Base-by-base conservation (phyloP, 2,888 invertebrate species). In the Bruchidius siliquastri region DNA sequence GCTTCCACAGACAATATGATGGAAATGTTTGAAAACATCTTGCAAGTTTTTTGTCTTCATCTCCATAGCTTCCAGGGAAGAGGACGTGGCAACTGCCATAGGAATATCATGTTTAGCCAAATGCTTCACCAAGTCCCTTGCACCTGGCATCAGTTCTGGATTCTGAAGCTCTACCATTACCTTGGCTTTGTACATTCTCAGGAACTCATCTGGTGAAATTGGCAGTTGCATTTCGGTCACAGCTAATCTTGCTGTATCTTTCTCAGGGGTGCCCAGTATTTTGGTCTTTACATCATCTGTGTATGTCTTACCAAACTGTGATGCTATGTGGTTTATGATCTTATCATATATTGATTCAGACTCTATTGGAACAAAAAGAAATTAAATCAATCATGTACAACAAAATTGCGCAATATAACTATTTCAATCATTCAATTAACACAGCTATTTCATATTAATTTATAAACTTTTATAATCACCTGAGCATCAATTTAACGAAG, bases 311-410 rank as follows among this genome's bases (percentile, higher is more conserved):
- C 93, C 94, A 86, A 92, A 95, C 77, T 90, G 88, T 6, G 89
- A 88, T 78, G 92, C 92, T 78, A 95, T 90, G 80, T 90, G 89
- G 77, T 90, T 89, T 79, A 93, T 92, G 83, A 94, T 92, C 82
- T 90, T 90, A 81, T 94, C 92, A 85, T 96, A 96, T 21, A 94
- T 89, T 71, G 88, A 88, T 86, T 96, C 96, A 0, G 96, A 94
- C 85, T 96, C 96, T 95, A 76, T 49, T 30, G 80, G 78, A 70
- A 70, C 49, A 49, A 13, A 26, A 49, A 49, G 18, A 49, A 49
- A 49, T 49, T 3, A 49, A 1, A 49, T 13, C 49, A 49, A 30
- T n/a, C 26, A 26, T 49, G 49, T 49, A 8, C 49, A n/a, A n/a
- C n/a, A n/a, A n/a, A n/a, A n/a, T 13, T 4, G 49, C 49, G 6